A percentile compares a stretch with the other conserved stretches of the same genome.
Conservation (phyloP, 2,888 invertebrate species). For the Phytoseiulus persimilis region DNA sequence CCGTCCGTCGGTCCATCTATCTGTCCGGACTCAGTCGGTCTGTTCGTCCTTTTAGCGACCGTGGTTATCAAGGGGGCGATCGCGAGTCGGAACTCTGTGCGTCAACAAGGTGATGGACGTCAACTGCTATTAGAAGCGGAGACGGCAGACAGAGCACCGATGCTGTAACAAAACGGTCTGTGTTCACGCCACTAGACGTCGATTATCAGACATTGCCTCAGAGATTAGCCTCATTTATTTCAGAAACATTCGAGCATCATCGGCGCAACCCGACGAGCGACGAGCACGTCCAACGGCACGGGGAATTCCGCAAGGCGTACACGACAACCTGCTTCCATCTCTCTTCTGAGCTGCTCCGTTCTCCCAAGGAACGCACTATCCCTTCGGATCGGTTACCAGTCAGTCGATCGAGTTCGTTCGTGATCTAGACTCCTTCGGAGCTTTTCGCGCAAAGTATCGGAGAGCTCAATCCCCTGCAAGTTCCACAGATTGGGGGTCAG, state of each 20-base stretch:
- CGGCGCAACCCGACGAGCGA: not conserved
- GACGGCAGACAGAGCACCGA: not conserved
- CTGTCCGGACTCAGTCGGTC: not conserved
- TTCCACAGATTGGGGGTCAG: no score
- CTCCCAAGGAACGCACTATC: not conserved
- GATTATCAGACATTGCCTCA: not conserved
- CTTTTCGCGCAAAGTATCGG: no score
- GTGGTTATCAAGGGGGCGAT: not conserved
- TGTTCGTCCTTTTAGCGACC: not conserved
- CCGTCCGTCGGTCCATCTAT: not conserved
- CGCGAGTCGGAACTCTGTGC: not conserved
- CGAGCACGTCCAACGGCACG: not conserved
- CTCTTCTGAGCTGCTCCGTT: not conserved
- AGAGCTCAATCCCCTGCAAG: no score
- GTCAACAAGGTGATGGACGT: conserved; percentile 5
- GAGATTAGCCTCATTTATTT: not conserved
- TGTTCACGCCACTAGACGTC: not conserved
- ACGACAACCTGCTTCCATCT: not conserved
- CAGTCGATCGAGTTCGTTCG: not conserved
- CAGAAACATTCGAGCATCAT: not conserved
- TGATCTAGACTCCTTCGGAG: no score
- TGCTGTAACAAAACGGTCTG: not conserved
- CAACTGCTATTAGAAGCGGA: not conserved
- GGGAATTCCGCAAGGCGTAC: not conserved
- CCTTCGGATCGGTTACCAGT: not conserved